Percentiles rank a stretch among this genome's conserved stretches.
These are phyloP conservation scores for Lipotes vexillifer DNA, from an alignment of 2,113 vertebrate species.

Conservation along the genomic window DNA sequence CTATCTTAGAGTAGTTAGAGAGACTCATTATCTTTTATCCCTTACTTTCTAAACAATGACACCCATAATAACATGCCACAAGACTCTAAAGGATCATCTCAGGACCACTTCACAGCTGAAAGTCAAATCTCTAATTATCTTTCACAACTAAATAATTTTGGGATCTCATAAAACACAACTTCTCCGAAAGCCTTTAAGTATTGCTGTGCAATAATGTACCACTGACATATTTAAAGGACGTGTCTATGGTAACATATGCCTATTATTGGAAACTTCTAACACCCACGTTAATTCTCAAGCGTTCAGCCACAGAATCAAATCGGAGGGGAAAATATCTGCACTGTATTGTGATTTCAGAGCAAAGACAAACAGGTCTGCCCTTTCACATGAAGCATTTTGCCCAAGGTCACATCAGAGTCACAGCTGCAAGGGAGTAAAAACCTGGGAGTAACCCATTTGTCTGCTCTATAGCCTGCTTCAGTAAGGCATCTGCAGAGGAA, in stretches of 20 bases:
- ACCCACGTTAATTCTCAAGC: conserved; percentile 55
- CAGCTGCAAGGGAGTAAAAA: not conserved
- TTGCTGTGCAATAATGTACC: conserved; percentile 44
- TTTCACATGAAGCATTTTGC: conserved; percentile 3
- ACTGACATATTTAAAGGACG: conserved; percentile 68
- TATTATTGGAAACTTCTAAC: conserved; percentile 69
- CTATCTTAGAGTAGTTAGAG: not conserved
- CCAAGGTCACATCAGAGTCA: conserved; percentile 37
- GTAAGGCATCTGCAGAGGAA: not conserved
- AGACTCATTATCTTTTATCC: conserved; percentile 16
- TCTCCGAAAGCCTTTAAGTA: conserved; percentile 63
- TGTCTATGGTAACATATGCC: conserved; percentile 79
- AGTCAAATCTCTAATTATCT: conserved; percentile 72
- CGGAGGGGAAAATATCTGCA: conserved; percentile 30
- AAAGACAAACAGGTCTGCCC: conserved; percentile 56
- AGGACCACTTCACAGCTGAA: conserved; percentile 41
- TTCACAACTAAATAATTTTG: conserved; percentile 72
- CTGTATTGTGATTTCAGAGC: conserved; percentile 59
- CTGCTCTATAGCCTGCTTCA: not conserved
- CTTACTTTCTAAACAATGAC: conserved; percentile 54
- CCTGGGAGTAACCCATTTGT: not conserved
- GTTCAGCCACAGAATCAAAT: conserved; percentile 62
- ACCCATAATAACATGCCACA: conserved; percentile 51
- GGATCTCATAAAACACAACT: conserved; percentile 67
- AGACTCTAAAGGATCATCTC: conserved; percentile 60